phyloP scores from a whole-genome alignment of 2,797 vertebrate genomes.

The Nasua narica region DNA sequence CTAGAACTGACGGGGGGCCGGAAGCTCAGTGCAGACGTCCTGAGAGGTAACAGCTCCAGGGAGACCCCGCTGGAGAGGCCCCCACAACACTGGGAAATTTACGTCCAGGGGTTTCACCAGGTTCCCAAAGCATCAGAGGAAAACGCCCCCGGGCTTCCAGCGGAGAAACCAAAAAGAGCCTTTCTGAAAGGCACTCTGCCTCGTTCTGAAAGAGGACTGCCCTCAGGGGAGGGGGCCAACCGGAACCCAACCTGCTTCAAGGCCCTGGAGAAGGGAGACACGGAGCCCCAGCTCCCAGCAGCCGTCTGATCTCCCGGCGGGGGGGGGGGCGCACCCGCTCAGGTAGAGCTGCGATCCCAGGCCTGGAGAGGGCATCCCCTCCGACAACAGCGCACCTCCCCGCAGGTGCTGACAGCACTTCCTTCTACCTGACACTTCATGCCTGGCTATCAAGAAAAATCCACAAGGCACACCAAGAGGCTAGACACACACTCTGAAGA shows the following conservation, averaged over 20 bases:
- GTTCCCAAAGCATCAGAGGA: background rate
- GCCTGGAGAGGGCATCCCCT: no score
- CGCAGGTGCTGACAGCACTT: background rate
- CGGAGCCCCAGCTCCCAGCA: background rate
- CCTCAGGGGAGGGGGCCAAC: background rate
- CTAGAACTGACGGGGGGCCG: background rate
- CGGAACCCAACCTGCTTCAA: background rate
- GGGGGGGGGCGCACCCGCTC: no score
- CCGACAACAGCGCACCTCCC: no score
- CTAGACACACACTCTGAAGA: background rate
- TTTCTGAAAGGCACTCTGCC: background rate
- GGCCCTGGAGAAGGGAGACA: no score
- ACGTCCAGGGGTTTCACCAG: background rate
- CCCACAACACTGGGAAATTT: background rate
- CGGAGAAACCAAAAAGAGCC: background rate
- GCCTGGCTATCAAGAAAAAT: background rate
- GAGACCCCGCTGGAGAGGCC: background rate
- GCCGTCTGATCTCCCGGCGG: background rate
- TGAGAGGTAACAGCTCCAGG: background rate
- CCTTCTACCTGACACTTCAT: background rate
- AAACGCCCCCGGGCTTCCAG: background rate
- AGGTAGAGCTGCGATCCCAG: no score
- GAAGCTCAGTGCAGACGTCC: fast-evolving
- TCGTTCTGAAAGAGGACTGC: no score
- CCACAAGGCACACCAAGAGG: background rate